Evolutionary conservation across 2,113 vertebrate genomes (phyloP), one percentile per base, ranked within the genome.

Genomic region (Oryzias javanicus): DNA sequence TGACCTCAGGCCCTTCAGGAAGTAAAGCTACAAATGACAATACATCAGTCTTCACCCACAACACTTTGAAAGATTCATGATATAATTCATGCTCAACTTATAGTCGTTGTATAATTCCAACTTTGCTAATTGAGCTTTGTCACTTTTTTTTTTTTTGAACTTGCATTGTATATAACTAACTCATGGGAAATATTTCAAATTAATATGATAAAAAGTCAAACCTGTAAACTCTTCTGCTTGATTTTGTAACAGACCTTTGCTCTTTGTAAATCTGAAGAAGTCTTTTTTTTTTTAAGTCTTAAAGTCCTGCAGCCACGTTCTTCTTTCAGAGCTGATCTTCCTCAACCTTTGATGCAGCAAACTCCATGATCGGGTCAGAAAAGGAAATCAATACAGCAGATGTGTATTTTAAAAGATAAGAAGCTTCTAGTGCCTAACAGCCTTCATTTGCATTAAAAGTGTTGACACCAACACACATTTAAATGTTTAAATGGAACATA

Each of bases 111-210:
- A 65, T 54, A 72, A 64, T 56, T 65, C 6, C 8, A n/a, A 77
- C 42, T 80, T 80, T 82, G 60, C 64, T 83, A 67, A 73, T 16
- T 72, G 54, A 84, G 57, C 61, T 77, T 80, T 76, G 53, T 56
- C 72, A 76, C 68, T 70, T 1, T 75, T 58, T 70, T 75, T 58
- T 70, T 55, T 61, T 44, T 53, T 56, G 52, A 41, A 61, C 51
- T 71, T 63, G 68, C 70, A 57, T 76, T 87, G 81, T 88, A 84
- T 54, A 84, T 88, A 85, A 80, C 57, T 62, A 53, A 80, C 24
- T 74, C 51, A 46, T 72, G 45, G 35, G 66, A 79, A 67, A 67
- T 59, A 77, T 88, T 78, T 83, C 65, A 74, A 76, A 79, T 64
- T 55, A 74, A 74, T 74, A 74, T 64, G 49, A 71, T 69, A 55